phyloP scores from a whole-genome alignment of 2,888 invertebrate genomes.

The Dusona sp. region DNA sequence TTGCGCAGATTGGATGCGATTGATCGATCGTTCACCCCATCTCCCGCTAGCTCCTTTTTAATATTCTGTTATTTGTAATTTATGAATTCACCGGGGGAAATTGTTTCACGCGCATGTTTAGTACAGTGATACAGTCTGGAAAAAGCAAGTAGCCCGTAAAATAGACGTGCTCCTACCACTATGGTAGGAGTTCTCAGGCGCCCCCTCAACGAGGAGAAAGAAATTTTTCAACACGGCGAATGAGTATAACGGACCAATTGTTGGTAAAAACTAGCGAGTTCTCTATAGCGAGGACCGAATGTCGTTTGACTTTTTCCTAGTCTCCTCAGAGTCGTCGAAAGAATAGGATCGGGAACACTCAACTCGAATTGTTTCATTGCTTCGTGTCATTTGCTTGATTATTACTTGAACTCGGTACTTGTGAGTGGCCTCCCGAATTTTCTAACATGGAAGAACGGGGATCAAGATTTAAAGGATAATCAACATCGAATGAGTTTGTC shows the following conservation, averaged over 20 bases:
- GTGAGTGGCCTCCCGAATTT: slow-evolving; percentile 4
- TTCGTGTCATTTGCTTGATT: not conserved
- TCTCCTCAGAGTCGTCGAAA: slow-evolving; percentile 60
- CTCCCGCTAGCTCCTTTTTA: not conserved
- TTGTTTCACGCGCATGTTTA: slow-evolving; percentile 59
- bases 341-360: slow-evolving; percentile 49
- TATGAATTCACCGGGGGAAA: slow-evolving; percentile 12
- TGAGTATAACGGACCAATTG: not conserved
- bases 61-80: not conserved
- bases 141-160: slow-evolving; percentile 82
- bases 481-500: slow-evolving; percentile 23
- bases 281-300: slow-evolving; percentile 31
- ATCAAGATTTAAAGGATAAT: slow-evolving; percentile 18
- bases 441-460: slow-evolving; percentile 5
- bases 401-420: not conserved
- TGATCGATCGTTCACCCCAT: slow-evolving; percentile 3
- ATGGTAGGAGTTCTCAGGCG: slow-evolving; percentile 67
- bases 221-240: slow-evolving; percentile 74
- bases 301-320: slow-evolving; percentile 65
- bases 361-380: not conserved
- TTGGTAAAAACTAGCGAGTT: slow-evolving; percentile 42
- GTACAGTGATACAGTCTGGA: slow-evolving; percentile 43
- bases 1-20: not conserved
- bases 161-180: slow-evolving; percentile 76
- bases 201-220: slow-evolving; percentile 79